Base-by-base conservation (phyloP, 2,888 invertebrate species). In the Himalopsyche anomala region DNA sequence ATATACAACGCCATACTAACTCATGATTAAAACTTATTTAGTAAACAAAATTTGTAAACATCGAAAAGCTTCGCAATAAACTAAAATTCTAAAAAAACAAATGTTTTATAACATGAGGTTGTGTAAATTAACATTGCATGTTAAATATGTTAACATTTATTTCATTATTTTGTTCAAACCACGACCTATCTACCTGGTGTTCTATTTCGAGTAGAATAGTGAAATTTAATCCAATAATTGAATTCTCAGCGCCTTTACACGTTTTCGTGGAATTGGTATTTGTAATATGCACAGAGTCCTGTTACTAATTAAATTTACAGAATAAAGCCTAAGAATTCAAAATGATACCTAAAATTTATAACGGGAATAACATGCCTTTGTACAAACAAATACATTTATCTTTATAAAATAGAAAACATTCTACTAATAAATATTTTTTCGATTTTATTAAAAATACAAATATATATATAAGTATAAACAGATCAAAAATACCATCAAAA, bases 251-350 rank as follows among this genome's bases (percentile, higher is more conserved):
- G 54, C 51, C 81, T 28, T 81, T 38, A 81, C 51, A 51, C 54
- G 81, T 81, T 81, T 81, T 81, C 56, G 51, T 19, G 55, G 54
- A 81, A 81, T 81, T 38, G 81, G 74, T 74, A 74, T 74, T 74
- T 74, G 74, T 74, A 74, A 74, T 74, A 74, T 74, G 74, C 74
- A 62, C 62, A 62, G 74, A 74, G 28, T 74, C 74, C 74, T 74
- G 74, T 74, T 74, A 74, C 74, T 74, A 74, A 74, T 74, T 74
- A 74, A 74, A 74, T 74, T 74, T 74, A 74, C 36, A 38, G 38
- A 74, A 74, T 74, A 74, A 74, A 36, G 74, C 74, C 15, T 15
- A 74, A 74, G 74, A 74, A 74, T 74, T 74, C 15, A 74, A 36
- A 12, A 74, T 74, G 38, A 28, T 74, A 12, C 38, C 38, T 36